These are phyloP conservation scores for Spodoptera picta DNA, from an alignment of 2,888 invertebrate species.

Conservation along the genomic window DNA sequence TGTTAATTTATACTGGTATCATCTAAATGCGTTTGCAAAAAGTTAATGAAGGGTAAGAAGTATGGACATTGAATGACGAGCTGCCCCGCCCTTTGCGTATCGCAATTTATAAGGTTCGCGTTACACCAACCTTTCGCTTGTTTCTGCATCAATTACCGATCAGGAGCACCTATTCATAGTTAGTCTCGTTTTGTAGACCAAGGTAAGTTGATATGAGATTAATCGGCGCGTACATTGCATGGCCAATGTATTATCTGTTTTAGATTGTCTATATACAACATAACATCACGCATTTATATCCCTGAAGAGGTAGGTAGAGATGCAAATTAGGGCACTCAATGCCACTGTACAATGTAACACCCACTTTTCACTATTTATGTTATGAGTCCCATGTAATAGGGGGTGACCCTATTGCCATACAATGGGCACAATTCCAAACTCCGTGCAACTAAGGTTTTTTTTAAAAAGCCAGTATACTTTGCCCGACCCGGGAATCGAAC, in stretches of 20 bases:
- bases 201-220: conserved; percentile 36
- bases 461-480: too few species aligned
- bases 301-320: too few species aligned
- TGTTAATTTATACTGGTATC: conserved; percentile 52
- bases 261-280: too few species aligned
- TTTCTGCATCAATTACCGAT: conserved; percentile 67
- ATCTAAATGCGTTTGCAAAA: conserved; percentile 68
- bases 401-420: too few species aligned
- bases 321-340: too few species aligned
- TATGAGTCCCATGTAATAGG: too few species aligned
- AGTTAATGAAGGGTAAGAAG: conserved; percentile 80
- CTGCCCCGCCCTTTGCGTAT: conserved; percentile 76
- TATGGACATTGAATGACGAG: conserved; percentile 79
- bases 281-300: too few species aligned
- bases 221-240: conserved; percentile 19
- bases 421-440: too few species aligned
- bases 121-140: conserved; percentile 76
- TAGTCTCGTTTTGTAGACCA: conserved; percentile 46
- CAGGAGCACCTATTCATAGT: conserved; percentile 36
- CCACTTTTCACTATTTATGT: too few species aligned
- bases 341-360: too few species aligned
- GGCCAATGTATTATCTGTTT: conserved; percentile 13
- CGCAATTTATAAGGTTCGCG: conserved; percentile 78
- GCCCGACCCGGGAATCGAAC: too few species aligned
- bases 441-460: too few species aligned